Percentiles rank a stretch among this genome's conserved stretches.
phyloP scores from a whole-genome alignment of 64 coral and sea anemone genomes.

The Dendronephthya gigantea region DNA sequence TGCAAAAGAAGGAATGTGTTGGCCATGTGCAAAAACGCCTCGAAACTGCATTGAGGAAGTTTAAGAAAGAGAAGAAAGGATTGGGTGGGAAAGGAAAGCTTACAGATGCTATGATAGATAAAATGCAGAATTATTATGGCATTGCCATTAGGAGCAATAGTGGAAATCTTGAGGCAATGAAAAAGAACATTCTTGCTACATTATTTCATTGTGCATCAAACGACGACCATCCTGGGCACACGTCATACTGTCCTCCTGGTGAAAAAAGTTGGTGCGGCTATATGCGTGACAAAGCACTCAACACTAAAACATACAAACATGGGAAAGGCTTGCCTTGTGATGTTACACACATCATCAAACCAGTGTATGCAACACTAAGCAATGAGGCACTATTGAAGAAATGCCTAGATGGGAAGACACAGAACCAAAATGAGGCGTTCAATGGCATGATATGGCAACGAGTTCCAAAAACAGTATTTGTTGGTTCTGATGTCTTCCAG shows the following conservation, averaged over 20 bases:
- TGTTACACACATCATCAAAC: not conserved
- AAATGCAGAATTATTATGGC: too few relatives aligned
- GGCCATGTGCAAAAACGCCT: too few relatives aligned
- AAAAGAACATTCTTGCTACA: not conserved
- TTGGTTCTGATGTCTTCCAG: not conserved
- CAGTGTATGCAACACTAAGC: not conserved
- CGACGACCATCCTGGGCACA: not conserved
- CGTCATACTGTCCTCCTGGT: slow-evolving; percentile 12
- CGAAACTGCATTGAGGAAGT: too few relatives aligned
- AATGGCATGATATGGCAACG: not conserved
- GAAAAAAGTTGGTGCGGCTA: slow-evolving; percentile 20
- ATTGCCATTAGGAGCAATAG: too few relatives aligned
- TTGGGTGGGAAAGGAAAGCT: too few relatives aligned
- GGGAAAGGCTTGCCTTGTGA: not conserved
- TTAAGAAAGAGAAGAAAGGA: too few relatives aligned
- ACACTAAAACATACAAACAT: slow-evolving; percentile 36
- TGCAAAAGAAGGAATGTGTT: too few relatives aligned
- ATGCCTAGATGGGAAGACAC: too few relatives aligned
- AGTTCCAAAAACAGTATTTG: not conserved
- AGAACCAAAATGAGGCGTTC: too few relatives aligned
- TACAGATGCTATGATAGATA: too few relatives aligned
- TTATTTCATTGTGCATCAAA: slow-evolving; percentile 2
- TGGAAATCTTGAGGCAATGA: not conserved
- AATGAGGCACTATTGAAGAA: not conserved
- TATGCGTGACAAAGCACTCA: slow-evolving; percentile 14